phyloP scores from a whole-genome alignment of 2,888 invertebrate genomes.

The Siphlonurus alternatus region DNA sequence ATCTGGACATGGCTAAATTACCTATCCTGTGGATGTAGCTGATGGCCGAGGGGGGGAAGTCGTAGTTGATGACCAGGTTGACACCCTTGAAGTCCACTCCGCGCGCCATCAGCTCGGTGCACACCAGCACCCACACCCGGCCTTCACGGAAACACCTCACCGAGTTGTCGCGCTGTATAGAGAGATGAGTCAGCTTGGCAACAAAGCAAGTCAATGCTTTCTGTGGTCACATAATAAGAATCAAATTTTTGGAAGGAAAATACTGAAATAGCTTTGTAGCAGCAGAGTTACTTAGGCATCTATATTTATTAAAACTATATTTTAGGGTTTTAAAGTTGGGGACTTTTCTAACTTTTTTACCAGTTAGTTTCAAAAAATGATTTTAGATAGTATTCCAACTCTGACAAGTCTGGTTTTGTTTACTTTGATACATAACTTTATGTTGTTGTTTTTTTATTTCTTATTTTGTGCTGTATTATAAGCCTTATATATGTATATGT shows the following conservation, averaged over 20 bases:
- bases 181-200: slow-evolving; percentile 5
- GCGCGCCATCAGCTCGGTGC: slow-evolving; percentile 91
- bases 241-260: slow-evolving; percentile 5
- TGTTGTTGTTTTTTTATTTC: no score
- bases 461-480: no score
- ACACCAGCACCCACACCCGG: slow-evolving; percentile 87
- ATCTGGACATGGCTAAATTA: no score
- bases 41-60: slow-evolving; percentile 81
- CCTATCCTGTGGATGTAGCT: slow-evolving; percentile 80
- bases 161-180: slow-evolving; percentile 69
- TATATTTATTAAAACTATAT: no score
- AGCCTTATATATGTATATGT: no score
- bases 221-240: not conserved
- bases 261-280: no score
- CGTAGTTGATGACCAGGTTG: slow-evolving; percentile 92
- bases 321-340: no score
- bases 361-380: no score
- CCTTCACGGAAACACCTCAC: slow-evolving; percentile 82
- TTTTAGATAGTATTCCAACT: no score
- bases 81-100: slow-evolving; percentile 96
- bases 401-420: no score
- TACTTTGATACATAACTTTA: no score
- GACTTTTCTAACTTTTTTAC: no score
- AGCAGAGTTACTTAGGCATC: not conserved
- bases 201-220: slow-evolving; percentile 11